phyloP scores from a whole-genome alignment of 2,113 vertebrate species.

The Tragelaphus strepsiceros region DNA sequence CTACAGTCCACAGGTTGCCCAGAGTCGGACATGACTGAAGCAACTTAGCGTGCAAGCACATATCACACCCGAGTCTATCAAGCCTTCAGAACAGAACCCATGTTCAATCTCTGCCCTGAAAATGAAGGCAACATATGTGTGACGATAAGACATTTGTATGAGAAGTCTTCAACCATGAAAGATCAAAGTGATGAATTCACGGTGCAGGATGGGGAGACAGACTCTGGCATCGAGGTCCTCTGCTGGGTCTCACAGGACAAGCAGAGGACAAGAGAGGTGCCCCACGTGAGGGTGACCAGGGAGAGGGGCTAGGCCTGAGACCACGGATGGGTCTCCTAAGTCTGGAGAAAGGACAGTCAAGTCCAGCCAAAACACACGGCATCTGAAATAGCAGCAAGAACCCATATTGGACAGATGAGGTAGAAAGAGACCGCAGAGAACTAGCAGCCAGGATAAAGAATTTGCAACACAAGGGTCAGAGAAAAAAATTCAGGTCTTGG shows the following conservation, averaged over 20 bases:
- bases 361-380: background rate
- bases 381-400: background rate
- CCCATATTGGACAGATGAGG: fast-evolving
- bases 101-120: background rate
- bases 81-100: background rate
- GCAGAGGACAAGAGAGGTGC: background rate
- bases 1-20: background rate
- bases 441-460: background rate
- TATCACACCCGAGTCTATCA: background rate
- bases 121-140: background rate
- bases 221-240: background rate
- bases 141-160: background rate
- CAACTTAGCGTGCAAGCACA: background rate
- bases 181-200: background rate
- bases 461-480: background rate
- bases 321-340: background rate
- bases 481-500: background rate
- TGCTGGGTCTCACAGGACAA: background rate
- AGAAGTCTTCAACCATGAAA: background rate
- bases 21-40: background rate
- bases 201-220: background rate
- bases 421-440: background rate
- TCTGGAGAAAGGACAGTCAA: background rate
- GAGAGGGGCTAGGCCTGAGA: background rate
- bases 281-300: background rate